Percentiles rank a stretch among this genome's conserved stretches.
phyloP scores from a whole-genome alignment of 2,888 invertebrate species.

The Drosophila borborema region DNA sequence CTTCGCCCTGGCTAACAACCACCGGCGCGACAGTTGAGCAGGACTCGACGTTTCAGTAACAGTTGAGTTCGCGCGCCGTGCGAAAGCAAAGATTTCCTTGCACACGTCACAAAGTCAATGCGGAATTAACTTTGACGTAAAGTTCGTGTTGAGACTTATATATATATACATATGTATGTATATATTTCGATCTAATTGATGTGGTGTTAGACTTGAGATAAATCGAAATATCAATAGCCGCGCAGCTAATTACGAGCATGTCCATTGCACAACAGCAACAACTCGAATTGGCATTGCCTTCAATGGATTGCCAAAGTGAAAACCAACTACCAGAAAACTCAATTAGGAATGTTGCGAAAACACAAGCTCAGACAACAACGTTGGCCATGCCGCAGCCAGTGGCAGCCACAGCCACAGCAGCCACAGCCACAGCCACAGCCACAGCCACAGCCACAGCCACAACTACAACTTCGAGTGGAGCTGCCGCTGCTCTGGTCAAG shows the following conservation, averaged over 20 bases:
- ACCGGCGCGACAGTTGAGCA: constrained; percentile 18
- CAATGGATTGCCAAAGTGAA: constrained; percentile 75
- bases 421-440: constrained; percentile 5
- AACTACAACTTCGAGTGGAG: not conserved
- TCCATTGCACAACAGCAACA: constrained; percentile 58
- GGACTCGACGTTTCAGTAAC: constrained; percentile 60
- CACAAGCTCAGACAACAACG: constrained; percentile 41
- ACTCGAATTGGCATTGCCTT: constrained; percentile 38
- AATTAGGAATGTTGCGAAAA: constrained; percentile 73
- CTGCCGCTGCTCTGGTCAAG: not conserved
- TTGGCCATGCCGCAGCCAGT: constrained; percentile 33
- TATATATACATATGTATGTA: not conserved
- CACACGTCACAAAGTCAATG: constrained; percentile 2
- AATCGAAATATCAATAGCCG: constrained; percentile 34
- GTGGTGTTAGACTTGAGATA: constrained; percentile 46
- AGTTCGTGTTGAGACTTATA: not conserved
- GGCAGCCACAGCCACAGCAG: constrained; percentile 17
- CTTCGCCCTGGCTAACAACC: constrained; percentile 40
- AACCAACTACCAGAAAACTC: constrained; percentile 76
- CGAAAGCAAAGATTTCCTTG: constrained; percentile 36
- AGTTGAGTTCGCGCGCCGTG: constrained; percentile 59
- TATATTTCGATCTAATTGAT: constrained; percentile 38
- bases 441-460: constrained; percentile 29
- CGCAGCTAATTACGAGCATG: constrained; percentile 66
- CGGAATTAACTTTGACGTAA: constrained; percentile 5